These are phyloP conservation scores for Oscheius sp. DNA, from an alignment of 2,888 invertebrate species.

Conservation along the genomic window DNA sequence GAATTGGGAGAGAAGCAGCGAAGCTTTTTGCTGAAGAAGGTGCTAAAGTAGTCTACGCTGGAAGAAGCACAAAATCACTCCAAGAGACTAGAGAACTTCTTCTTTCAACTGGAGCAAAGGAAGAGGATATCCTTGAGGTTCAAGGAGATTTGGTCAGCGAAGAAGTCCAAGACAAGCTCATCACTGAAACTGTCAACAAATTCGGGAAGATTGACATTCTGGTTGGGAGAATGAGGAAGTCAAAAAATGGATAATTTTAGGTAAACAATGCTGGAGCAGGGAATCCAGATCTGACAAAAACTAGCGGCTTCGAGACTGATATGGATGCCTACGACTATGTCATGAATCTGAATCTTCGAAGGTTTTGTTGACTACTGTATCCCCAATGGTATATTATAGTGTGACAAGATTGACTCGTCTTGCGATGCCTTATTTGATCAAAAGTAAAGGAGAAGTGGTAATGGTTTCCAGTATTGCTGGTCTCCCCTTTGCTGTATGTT, in stretches of 20 bases:
- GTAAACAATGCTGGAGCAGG: slow-evolving; percentile 36
- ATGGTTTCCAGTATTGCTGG: slow-evolving; percentile 95
- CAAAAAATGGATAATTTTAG: too few relatives aligned
- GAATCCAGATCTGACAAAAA: slow-evolving; percentile 10
- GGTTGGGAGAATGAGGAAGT: too few relatives aligned
- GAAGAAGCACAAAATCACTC: slow-evolving; percentile 35
- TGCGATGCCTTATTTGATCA: slow-evolving; percentile 50
- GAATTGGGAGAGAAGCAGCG: slow-evolving; percentile 41
- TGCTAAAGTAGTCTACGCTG: slow-evolving; percentile 40
- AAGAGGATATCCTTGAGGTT: background rate
- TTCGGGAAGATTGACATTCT: slow-evolving; percentile 52
- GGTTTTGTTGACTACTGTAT: slow-evolving; percentile 18
- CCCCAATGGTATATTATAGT: slow-evolving; percentile 34
- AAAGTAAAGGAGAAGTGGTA: slow-evolving; percentile 81
- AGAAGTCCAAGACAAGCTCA: slow-evolving; percentile 33
- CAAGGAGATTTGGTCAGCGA: slow-evolving; percentile 70
- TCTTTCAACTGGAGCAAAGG: background rate
- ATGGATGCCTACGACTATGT: slow-evolving; percentile 82
- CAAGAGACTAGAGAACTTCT: slow-evolving; percentile 4
- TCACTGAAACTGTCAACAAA: slow-evolving; percentile 42
- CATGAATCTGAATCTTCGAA: slow-evolving; percentile 82
- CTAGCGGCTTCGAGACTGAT: slow-evolving; percentile 8
- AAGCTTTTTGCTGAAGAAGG: slow-evolving; percentile 39
- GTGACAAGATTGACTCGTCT: slow-evolving; percentile 52
- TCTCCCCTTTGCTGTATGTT: slow-evolving; percentile 76